Conservation (phyloP, 2,888 invertebrate species). For the Nemotelus nigrinus region DNA sequence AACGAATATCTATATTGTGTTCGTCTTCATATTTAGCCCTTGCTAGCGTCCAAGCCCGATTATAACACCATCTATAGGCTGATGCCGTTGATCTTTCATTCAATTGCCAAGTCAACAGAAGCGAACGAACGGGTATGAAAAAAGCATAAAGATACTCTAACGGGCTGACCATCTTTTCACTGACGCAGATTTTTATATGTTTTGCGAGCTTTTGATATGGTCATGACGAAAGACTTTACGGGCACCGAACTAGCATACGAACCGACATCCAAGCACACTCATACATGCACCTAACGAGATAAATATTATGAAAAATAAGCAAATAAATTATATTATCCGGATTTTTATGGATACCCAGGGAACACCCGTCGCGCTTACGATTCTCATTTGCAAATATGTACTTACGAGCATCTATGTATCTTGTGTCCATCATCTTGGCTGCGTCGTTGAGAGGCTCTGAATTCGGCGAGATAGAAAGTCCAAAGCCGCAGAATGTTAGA, state of each 20-base stretch:
- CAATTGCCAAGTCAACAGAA: constrained; percentile 13
- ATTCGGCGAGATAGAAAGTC: too few species aligned
- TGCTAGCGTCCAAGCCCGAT: constrained; percentile 3
- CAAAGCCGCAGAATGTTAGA: too few species aligned
- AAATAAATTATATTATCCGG: constrained; percentile 50
- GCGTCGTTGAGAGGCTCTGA: too few species aligned
- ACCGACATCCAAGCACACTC: background rate
- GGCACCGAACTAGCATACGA: constrained; percentile 36
- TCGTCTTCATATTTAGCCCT: too few species aligned
- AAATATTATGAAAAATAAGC: constrained; percentile 52
- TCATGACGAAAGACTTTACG: constrained; percentile 41
- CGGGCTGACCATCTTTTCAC: constrained; percentile 45
- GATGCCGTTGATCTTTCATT: constrained; percentile 47
- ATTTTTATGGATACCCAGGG: constrained; percentile 45
- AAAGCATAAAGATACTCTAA: constrained; percentile 50
- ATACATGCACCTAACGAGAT: constrained; percentile 45
- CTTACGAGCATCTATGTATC: background rate
- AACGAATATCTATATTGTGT: too few species aligned
- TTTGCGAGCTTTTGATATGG: constrained; percentile 37
- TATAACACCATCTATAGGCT: constrained; percentile 39
- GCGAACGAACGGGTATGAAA: constrained; percentile 48
- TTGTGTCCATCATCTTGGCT: too few species aligned
- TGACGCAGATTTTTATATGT: constrained; percentile 49
- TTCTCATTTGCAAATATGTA: constrained; percentile 42
- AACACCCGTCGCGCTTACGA: constrained; percentile 41